Evolutionary conservation across 23 tunicate species (phyloP).

Genomic region (Diplosoma virens): DNA sequence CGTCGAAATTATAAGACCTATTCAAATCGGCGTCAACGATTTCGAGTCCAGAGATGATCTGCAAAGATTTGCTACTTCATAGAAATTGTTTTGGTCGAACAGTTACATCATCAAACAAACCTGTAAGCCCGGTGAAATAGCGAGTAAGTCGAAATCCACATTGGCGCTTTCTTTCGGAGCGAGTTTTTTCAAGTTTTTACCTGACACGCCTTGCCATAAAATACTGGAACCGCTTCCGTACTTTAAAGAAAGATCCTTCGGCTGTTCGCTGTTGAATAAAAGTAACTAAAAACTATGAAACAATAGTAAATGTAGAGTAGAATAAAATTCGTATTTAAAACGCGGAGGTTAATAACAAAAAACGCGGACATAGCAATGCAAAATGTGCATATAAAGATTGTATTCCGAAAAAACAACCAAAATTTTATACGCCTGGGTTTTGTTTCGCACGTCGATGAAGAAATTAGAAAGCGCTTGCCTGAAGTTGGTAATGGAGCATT

Average conservation of each 20-base stretch:
- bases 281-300: too few species aligned
- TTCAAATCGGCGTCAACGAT: slow-evolving; percentile 62
- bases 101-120: too few species aligned
- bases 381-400: too few species aligned
- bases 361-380: too few species aligned
- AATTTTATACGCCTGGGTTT: too few species aligned
- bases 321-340: too few species aligned
- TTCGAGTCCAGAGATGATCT: slow-evolving; percentile 66
- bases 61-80: background rate
- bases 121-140: slow-evolving; percentile 65
- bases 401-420: too few species aligned
- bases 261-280: slow-evolving; percentile 45
- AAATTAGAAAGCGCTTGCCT: too few species aligned
- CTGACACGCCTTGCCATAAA: slow-evolving; percentile 75
- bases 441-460: too few species aligned
- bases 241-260: slow-evolving; percentile 55
- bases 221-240: slow-evolving; percentile 53
- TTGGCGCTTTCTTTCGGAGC: slow-evolving; percentile 32
- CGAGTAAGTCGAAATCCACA: slow-evolving; percentile 41
- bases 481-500: slow-evolving; percentile 66
- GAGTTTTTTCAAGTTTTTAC: slow-evolving; percentile 36
- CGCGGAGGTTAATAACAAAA: too few species aligned
- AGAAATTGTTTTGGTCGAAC: background rate
- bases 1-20: slow-evolving; percentile 78
- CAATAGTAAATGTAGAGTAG: too few species aligned